Conservation (phyloP, 2,113 vertebrate species). For the Rhinolophus sinicus region DNA sequence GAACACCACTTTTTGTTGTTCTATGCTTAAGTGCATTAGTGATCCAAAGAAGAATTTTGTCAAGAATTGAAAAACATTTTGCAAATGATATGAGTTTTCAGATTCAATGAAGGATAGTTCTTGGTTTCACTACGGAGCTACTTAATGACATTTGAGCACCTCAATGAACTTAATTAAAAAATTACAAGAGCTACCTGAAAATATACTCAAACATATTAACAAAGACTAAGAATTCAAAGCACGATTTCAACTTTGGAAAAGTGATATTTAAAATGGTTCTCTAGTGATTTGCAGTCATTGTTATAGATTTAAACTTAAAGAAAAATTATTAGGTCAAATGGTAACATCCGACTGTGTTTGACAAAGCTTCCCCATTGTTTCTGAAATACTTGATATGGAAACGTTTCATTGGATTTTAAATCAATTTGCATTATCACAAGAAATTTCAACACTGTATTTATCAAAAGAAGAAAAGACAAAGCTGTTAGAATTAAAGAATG, state of each 20-base stretch:
- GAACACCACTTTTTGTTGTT: not conserved
- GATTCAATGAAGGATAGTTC: not conserved
- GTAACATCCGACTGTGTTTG: too few species aligned
- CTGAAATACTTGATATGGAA: too few species aligned
- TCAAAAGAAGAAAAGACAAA: too few species aligned
- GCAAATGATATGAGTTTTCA: not conserved
- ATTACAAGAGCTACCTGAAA: not conserved
- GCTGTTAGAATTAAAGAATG: too few species aligned
- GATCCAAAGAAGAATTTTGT: not conserved
- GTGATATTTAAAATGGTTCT: not conserved
- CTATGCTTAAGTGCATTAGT: not conserved
- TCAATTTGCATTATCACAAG: too few species aligned
- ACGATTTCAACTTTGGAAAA: not conserved
- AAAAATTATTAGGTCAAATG: too few species aligned
- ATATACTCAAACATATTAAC: not conserved
- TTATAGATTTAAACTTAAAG: too few species aligned
- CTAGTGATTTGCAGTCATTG: not conserved
- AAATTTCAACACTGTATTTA: too few species aligned
- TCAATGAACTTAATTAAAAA: slow-evolving; percentile 30
- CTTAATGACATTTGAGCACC: slow-evolving; percentile 27
- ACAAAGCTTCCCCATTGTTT: too few species aligned
- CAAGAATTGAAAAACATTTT: not conserved
- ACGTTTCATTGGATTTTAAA: too few species aligned
- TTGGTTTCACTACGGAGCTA: not conserved
- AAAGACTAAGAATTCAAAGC: slow-evolving; percentile 30